These are phyloP conservation scores for Drosophila putrida DNA, from an alignment of 2,888 invertebrate species.

Conservation along the genomic window DNA sequence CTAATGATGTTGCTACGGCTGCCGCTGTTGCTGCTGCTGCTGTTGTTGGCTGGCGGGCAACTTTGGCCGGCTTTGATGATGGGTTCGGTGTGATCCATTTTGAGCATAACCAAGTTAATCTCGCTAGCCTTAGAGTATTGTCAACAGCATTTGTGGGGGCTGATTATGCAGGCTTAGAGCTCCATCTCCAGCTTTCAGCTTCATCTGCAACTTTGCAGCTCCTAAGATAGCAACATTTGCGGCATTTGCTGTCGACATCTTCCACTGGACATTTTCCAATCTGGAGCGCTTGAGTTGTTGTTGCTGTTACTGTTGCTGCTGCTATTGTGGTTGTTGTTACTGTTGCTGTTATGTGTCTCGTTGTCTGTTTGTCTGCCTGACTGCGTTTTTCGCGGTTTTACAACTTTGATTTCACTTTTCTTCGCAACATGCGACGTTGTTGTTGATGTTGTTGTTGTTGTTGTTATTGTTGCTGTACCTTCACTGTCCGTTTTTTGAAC, in stretches of 20 bases:
- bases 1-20: conserved; percentile 26
- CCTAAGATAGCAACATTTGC: conserved; percentile 50
- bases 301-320: conserved; percentile 22
- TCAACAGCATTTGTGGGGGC: conserved; percentile 59
- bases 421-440: conserved; percentile 78
- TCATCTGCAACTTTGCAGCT: conserved; percentile 21
- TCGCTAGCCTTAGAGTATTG: conserved; percentile 36
- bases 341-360: conserved; percentile 70
- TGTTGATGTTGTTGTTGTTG: conserved; percentile 42
- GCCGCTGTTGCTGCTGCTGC: conserved; percentile 9
- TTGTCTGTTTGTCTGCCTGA: conserved; percentile 70
- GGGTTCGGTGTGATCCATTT: conserved; percentile 62
- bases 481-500: conserved; percentile 77
- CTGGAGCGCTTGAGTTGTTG: conserved; percentile 54
- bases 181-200: neutral
- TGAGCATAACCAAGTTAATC: conserved; percentile 60
- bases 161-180: conserved; percentile 48
- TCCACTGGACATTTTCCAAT: conserved; percentile 71
- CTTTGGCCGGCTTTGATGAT: conserved; percentile 47
- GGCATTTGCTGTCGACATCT: conserved; percentile 68
- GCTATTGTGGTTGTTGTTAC: conserved; percentile 44
- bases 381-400: conserved; percentile 81
- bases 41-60: conserved; percentile 19
- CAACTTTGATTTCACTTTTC: conserved; percentile 81
- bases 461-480: conserved; percentile 68